Evolutionary conservation across 2,888 invertebrate species (phyloP), one percentile per base, ranked within the genome.

Genomic region (Diploptera punctata): DNA sequence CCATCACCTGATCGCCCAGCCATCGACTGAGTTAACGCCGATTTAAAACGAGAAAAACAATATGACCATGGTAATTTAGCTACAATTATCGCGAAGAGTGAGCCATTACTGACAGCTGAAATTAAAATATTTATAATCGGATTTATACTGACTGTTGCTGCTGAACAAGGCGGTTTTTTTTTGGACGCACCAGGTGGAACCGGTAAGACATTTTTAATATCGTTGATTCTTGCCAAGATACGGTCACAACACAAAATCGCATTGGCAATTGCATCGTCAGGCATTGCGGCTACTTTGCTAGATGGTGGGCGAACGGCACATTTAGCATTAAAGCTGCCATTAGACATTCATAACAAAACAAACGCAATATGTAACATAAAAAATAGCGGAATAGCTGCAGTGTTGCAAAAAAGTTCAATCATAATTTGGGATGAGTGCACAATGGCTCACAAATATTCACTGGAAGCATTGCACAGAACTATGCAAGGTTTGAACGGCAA

Each of bases 261-360:
- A 13, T 65, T 84, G 44, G 80, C 81, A 13, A 74, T 83, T 26
- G 82, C 83, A 9, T 83, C 80, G 44, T 83, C 83, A 5, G 83
- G 83, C 10, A 84, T 85, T 74, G 83, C 83, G 33, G 82, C 83
- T 5, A 83, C 81, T n/a, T 77, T 84, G 33, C 74, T 85, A 18
- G 77, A 79, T 52, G 80, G 81, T 29, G 78, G 79, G 10, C 61
- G 80, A 75, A 84, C 82, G 47, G 81, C 81, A 13, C 82, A 84
- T 78, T 81, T 80, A 13, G 76, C 77, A 31, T 77, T 84, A 1
- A 81, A 82, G 72, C 75, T 82, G 72, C 81, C 81, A 52, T 74
- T 83, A 29, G 79, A 82, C 61, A 61, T 81, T 26, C 74, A 76
- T 52, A 74, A 1, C 3, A 78, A 49, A 65, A 78, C 79, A 75